Evolutionary conservation across 2,113 vertebrate species (phyloP), one percentile per base, ranked within the genome.

Genomic region (Tricholaema leucomelas): DNA sequence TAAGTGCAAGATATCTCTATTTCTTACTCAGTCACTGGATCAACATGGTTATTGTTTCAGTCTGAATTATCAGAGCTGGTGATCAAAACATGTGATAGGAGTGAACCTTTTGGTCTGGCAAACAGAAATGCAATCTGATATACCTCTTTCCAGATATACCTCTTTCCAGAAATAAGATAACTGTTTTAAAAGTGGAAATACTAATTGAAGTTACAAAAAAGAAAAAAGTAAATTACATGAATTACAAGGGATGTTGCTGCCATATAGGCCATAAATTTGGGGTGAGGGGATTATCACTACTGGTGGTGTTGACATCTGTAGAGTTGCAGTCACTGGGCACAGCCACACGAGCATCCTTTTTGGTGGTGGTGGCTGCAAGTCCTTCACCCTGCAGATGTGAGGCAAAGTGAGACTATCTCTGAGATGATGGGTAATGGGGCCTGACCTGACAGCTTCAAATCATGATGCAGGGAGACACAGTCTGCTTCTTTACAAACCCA

Each of bases 1-100:
- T 99, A 98, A 99, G 98, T 95, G 84, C 64, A 44, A 89, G 73
- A 77, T 58, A 83, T 18, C 28, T 58, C 58, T 31, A 36, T 27
- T 71, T 72, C 74, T 92, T 65, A n/a, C 59, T 87, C 52, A 87
- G 67, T 60, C 42, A 10, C 16, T 82, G 38, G 13, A 87, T 80
- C 79, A 65, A 92, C 88, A 87, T 10, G 73, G 42, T 70, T 90
- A 59, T 82, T 95, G 38, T 81, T 85, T 87, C 77, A 91, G 46
- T 28, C 81, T 80, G 78, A 86, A 30, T 10, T 92, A 66, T 87
- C 72, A 69, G 84, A 70, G 52, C 69, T 87, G 64, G n/a, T 80
- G 79, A 79, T 88, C 78, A 81, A 79, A 90, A 87, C n/a, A 63
- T 16, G 4, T 60, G 42, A 78, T 65, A 60, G 55, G 25, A 50